Evolutionary conservation across 2,888 invertebrate species (phyloP).

Genomic region (Dyspetes luteomarginatus): DNA sequence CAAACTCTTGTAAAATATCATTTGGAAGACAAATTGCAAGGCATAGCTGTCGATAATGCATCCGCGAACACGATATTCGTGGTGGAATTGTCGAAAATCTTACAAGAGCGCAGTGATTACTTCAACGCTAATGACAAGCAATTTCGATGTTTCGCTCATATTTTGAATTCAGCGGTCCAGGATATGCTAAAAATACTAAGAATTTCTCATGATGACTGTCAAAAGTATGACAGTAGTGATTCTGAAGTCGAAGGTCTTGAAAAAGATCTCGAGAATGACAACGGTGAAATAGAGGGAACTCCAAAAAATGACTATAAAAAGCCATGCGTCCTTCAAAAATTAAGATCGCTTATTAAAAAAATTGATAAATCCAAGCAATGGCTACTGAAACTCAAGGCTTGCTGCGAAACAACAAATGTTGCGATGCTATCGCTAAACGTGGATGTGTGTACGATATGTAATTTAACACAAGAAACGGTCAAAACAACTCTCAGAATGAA

Average conservation of each 20-base stretch:
- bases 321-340: not conserved
- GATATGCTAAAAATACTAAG: conserved; percentile 3
- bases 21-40: conserved; percentile 34
- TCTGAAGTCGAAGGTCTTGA: not conserved
- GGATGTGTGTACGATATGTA: conserved; percentile 45
- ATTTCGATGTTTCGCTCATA: conserved; percentile 51
- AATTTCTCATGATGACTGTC: too few relatives aligned
- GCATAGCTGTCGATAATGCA: conserved; percentile 53
- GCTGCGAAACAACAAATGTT: conserved; percentile 16
- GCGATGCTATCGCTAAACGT: conserved; percentile 1
- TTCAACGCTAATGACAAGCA: conserved; percentile 51
- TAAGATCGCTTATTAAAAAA: conserved; percentile 12
- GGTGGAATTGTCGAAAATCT: conserved; percentile 28
- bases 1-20: not conserved
- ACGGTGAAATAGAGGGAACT: not conserved
- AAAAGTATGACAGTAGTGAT: too few relatives aligned
- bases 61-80: conserved; percentile 52
- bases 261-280: not conserved
- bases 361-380: conserved; percentile 21
- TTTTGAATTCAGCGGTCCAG: conserved; percentile 32
- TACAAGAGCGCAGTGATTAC: conserved; percentile 8
- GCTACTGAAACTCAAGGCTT: conserved; percentile 7
- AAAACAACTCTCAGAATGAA: conserved; percentile 43
- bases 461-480: conserved; percentile 44
- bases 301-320: not conserved